phyloP scores from a whole-genome alignment of 2,113 vertebrate species.

The Donacobius atricapilla region DNA sequence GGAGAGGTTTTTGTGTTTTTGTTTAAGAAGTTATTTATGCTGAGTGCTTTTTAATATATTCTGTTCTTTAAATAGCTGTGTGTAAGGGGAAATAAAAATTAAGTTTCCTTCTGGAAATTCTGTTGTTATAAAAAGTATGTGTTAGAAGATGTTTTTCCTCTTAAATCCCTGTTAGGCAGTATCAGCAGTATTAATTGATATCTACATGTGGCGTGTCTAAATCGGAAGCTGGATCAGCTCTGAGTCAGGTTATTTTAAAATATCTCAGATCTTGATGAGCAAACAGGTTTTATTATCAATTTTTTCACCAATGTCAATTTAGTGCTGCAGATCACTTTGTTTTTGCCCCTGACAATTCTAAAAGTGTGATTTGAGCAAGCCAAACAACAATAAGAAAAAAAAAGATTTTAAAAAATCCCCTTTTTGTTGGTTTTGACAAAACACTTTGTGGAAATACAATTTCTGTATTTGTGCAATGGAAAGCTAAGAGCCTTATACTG shows the following conservation, averaged over 20 bases:
- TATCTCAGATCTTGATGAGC: background rate
- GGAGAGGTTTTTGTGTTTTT: background rate
- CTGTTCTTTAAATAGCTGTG: background rate
- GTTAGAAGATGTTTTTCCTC: background rate
- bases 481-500: background rate
- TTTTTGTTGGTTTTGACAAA: background rate
- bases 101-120: background rate
- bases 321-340: background rate
- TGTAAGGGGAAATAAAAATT: background rate
- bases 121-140: background rate
- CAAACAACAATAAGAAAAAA: background rate
- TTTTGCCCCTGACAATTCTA: background rate
- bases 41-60: background rate
- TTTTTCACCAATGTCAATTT: background rate
- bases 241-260: background rate
- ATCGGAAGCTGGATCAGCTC: background rate
- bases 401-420: background rate
- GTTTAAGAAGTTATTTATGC: background rate
- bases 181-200: background rate
- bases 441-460: background rate
- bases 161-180: background rate
- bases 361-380: background rate
- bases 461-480: background rate
- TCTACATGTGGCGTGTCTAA: background rate
- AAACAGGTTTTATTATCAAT: background rate